phyloP scores from a whole-genome alignment of 2,113 vertebrate species.

The Setophaga coronata region DNA sequence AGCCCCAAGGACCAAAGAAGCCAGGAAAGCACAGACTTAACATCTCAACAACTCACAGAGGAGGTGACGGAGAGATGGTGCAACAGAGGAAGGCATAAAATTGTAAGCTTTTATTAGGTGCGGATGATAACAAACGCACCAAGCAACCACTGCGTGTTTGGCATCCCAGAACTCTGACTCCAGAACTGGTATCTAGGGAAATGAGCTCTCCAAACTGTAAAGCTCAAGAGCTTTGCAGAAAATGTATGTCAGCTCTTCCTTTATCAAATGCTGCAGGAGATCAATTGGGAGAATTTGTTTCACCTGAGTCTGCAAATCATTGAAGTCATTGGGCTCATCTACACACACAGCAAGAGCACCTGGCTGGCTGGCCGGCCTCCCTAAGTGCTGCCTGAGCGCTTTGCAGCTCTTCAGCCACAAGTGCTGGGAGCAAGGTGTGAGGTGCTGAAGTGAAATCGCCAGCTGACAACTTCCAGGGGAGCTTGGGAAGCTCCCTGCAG shows the following conservation, averaged over 20 bases:
- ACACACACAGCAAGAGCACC: neutral
- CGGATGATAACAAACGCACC: accelerated
- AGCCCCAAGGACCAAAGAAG: neutral
- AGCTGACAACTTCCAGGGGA: conserved; percentile 29
- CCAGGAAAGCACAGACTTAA: neutral
- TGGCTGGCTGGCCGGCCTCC: neutral
- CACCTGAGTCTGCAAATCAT: neutral
- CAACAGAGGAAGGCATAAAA: neutral
- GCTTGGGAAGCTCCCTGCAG: conserved; percentile 14
- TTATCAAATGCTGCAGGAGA: neutral
- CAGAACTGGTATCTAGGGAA: neutral
- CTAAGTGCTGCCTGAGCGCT: neutral
- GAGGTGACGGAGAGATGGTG: neutral
- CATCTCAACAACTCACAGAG: neutral
- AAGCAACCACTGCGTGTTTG: neutral
- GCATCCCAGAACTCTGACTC: conserved; percentile 9
- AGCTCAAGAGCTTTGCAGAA: conserved; percentile 7
- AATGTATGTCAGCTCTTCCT: neutral
- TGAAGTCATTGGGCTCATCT: neutral
- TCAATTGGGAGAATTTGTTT: neutral
- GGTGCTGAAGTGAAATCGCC: neutral
- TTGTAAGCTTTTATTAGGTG: conserved; percentile 15
- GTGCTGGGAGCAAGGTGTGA: conserved; percentile 9
- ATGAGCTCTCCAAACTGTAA: neutral
- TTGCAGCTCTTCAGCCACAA: neutral